Conservation (phyloP, 2,113 vertebrate species). For the Eubucco bourcierii region DNA sequence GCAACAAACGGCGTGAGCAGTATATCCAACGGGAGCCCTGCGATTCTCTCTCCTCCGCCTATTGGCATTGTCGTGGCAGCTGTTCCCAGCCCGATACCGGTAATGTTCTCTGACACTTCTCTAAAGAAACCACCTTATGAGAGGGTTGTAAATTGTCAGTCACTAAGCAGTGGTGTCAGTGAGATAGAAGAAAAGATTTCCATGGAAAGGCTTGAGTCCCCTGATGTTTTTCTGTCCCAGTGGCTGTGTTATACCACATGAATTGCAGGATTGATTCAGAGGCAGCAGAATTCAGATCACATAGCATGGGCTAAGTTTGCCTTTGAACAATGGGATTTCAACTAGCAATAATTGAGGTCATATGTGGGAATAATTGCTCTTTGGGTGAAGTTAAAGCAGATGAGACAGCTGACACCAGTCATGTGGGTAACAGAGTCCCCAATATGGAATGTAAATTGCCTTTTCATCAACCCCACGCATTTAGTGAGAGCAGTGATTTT, state of each 20-base stretch:
- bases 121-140: background rate
- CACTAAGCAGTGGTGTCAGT: background rate
- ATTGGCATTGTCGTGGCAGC: constrained; percentile 93
- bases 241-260: background rate
- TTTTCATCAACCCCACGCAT: background rate
- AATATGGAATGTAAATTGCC: background rate
- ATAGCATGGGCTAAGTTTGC: background rate
- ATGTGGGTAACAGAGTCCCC: background rate
- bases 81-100: constrained; percentile 93
- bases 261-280: background rate
- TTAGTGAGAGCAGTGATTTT: background rate
- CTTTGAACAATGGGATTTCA: background rate
- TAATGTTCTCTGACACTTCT: constrained; percentile 55
- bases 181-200: background rate
- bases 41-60: constrained; percentile 90
- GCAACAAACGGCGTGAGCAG: constrained; percentile 75
- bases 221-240: background rate
- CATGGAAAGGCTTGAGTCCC: background rate
- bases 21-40: constrained; percentile 87
- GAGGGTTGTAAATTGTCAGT: background rate
- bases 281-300: background rate
- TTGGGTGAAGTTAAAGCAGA: background rate
- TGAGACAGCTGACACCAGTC: background rate
- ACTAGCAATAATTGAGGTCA: background rate
- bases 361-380: background rate